Evolutionary conservation across 2,797 vertebrate genomes (phyloP).

Genomic region (Sebastes baramenuke): DNA sequence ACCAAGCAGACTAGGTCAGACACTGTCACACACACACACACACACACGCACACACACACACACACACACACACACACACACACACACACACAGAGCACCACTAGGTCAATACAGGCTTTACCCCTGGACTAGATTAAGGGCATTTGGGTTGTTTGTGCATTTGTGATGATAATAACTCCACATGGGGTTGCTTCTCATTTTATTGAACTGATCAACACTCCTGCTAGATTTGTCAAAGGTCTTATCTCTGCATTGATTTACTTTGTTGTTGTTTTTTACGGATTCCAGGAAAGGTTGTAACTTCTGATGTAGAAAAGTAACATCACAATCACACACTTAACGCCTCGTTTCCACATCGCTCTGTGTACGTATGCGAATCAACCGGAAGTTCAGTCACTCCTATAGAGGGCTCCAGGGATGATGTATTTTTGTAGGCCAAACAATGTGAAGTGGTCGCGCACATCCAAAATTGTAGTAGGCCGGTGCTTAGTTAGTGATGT

Average conservation of each 20-base stretch:
- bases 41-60: too few species aligned
- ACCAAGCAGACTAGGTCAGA: conserved; percentile 66
- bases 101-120: conserved; percentile 82
- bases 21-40: background rate
- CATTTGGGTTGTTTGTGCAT: conserved; percentile 80
- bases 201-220: conserved; percentile 60
- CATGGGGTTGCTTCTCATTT: conserved; percentile 66
- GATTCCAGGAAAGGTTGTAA: conserved; percentile 17
- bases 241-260: conserved; percentile 32
- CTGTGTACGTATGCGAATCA: too few species aligned
- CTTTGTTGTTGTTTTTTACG: background rate
- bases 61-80: conserved; percentile 4
- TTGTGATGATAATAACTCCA: conserved; percentile 76
- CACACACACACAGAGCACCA: conserved; percentile 38
- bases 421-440: too few species aligned
- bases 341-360: too few species aligned
- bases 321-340: background rate
- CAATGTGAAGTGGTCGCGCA: too few species aligned
- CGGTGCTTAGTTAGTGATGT: too few species aligned
- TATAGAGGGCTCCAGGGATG: too few species aligned
- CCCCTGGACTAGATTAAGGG: conserved; percentile 77
- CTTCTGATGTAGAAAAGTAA: conserved; percentile 1
- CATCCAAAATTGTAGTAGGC: too few species aligned
- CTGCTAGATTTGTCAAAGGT: conserved; percentile 17
- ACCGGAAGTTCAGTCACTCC: too few species aligned